These are phyloP conservation scores for Leuciscus idus DNA, from an alignment of 2,113 vertebrate species.

Conservation along the genomic window DNA sequence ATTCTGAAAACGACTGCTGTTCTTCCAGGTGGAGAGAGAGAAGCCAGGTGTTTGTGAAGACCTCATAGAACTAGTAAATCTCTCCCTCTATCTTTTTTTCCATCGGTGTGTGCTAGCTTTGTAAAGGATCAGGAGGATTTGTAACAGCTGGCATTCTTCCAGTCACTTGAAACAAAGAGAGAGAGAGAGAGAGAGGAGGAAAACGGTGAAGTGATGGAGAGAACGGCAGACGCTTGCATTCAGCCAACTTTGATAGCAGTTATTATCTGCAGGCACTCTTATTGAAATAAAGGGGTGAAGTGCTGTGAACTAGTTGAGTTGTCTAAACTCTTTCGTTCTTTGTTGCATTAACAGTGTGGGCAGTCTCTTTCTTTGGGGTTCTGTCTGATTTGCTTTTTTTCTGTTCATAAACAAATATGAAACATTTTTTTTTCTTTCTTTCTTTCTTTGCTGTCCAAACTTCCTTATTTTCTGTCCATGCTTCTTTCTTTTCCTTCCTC, in stretches of 20 bases:
- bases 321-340: constrained; percentile 6
- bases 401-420: neutral
- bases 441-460: neutral
- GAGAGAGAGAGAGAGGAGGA: constrained; percentile 19
- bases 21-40: constrained; percentile 66
- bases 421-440: constrained; percentile 4
- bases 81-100: constrained; percentile 41
- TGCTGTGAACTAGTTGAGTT: constrained; percentile 1
- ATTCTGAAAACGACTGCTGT: constrained; percentile 70
- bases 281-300: constrained; percentile 14
- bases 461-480: too few species aligned
- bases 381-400: neutral
- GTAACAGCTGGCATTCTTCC: constrained; percentile 66
- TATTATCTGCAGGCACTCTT: neutral
- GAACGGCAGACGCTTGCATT: constrained; percentile 31
- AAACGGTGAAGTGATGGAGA: constrained; percentile 17
- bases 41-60: constrained; percentile 57
- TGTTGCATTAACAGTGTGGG: constrained; percentile 9
- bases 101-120: constrained; percentile 61
- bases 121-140: constrained; percentile 71
- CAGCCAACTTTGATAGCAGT: constrained; percentile 13
- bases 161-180: constrained; percentile 66
- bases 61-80: constrained; percentile 56
- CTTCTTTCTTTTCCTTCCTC: too few species aligned
- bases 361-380: neutral